A percentile compares a stretch with the other conserved stretches of the same genome.
phyloP scores from a whole-genome alignment of 2,888 invertebrate species.

The Ganaspis brasiliensis region DNA sequence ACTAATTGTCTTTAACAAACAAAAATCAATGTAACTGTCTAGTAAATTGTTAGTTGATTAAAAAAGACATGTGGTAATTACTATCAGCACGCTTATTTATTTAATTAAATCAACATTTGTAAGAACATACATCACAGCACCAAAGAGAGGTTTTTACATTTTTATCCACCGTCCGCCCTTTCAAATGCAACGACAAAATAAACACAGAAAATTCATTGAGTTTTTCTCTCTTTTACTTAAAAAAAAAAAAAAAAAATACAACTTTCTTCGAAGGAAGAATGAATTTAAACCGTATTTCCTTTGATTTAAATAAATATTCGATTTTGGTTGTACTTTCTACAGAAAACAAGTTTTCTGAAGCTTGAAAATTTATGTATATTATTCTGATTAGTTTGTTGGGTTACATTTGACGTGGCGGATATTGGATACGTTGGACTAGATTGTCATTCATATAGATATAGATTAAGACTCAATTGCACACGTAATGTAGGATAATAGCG shows the following conservation, averaged over 20 bases:
- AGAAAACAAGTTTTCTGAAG: constrained; percentile 2
- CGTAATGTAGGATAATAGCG: constrained; percentile 8
- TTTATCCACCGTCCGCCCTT: constrained; percentile 7
- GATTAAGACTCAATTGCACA: constrained; percentile 14
- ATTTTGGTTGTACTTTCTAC: neutral
- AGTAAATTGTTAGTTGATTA: neutral
- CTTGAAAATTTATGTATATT: neutral
- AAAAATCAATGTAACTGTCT: neutral
- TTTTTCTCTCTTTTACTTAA: too few species aligned
- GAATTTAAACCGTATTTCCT: neutral
- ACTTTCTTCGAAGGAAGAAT: neutral
- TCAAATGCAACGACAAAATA: constrained; percentile 9
- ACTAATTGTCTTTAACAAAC: neutral
- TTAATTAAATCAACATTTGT: neutral
- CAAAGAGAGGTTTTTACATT: constrained; percentile 27
- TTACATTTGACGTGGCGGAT: constrained; percentile 28
- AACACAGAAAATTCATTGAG: neutral
- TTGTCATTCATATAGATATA: neutral
- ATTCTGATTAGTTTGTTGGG: neutral
- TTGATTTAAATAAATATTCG: neutral
- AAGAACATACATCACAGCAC: constrained; percentile 39
- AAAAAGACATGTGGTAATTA: neutral
- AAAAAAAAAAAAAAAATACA: too few species aligned
- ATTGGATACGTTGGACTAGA: constrained; percentile 38
- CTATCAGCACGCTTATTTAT: constrained; percentile 25